A percentile compares a stretch with the other conserved stretches of the same genome.
These are phyloP conservation scores for Rotaria macrura DNA, from an alignment of 2,888 invertebrate species.

Conservation along the genomic window DNA sequence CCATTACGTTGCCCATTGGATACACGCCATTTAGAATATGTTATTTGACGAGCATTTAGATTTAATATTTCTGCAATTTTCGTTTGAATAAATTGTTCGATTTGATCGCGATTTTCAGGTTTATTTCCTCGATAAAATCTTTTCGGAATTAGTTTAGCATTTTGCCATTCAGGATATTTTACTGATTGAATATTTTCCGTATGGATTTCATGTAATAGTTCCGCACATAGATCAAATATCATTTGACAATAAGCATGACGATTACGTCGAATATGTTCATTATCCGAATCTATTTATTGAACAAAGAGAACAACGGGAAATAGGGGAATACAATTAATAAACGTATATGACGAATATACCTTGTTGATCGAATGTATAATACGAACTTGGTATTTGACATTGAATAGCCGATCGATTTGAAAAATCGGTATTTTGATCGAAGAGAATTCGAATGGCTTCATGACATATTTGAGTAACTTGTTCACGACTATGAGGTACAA, in stretches of 20 bases:
- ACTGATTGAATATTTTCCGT: neutral
- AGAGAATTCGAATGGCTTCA: neutral
- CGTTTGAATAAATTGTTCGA: neutral
- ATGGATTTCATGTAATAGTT: neutral
- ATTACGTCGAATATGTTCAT: neutral
- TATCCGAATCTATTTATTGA: neutral
- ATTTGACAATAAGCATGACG: neutral
- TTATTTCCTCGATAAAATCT: neutral
- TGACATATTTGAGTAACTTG: neutral
- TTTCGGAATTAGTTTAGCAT: neutral
- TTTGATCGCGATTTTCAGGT: neutral
- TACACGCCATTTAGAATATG: neutral
- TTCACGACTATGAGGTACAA: conserved; percentile 3
- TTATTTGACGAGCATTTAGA: neutral
- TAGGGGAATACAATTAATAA: neutral
- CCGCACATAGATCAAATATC: neutral
- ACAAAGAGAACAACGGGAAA: neutral
- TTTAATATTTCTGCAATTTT: neutral
- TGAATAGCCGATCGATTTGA: neutral
- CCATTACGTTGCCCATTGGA: neutral
- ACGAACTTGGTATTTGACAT: neutral
- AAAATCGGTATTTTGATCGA: conserved; percentile 5
- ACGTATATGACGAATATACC: neutral
- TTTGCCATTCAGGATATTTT: neutral
- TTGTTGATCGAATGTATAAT: neutral